Percentiles rank a stretch among this genome's conserved stretches.
Evolutionary conservation across 2,797 vertebrate genomes (phyloP).

Genomic region (Anabas testudineus): DNA sequence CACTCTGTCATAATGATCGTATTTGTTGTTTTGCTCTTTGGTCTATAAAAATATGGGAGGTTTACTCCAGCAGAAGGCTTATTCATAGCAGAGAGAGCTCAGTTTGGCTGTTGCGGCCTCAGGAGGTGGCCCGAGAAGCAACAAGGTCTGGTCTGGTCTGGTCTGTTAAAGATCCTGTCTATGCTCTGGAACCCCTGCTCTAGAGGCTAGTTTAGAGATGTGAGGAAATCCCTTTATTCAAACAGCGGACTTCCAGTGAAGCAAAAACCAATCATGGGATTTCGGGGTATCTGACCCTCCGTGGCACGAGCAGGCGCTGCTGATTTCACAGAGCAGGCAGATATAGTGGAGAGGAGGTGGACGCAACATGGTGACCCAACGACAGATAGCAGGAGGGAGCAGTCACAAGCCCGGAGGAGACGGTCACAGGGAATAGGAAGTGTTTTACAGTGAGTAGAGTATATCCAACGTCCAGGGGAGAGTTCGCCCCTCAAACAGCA

Average conservation of each 20-base stretch:
- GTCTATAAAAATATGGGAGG: slow-evolving; percentile 96
- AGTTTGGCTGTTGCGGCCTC: slow-evolving; percentile 74
- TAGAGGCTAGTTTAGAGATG: slow-evolving; percentile 40
- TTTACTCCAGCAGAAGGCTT: slow-evolving; percentile 93
- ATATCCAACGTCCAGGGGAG: slow-evolving; percentile 78
- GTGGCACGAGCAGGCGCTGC: slow-evolving; percentile 82
- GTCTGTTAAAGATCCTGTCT: slow-evolving; percentile 78
- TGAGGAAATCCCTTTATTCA: slow-evolving; percentile 41
- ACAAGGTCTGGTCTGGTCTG: slow-evolving; percentile 79
- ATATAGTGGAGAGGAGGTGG: slow-evolving; percentile 66
- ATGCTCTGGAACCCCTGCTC: slow-evolving; percentile 66
- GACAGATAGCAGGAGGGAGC: slow-evolving; percentile 85
- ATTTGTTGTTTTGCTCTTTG: slow-evolving; percentile 94
- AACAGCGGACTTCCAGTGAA: slow-evolving; percentile 67
- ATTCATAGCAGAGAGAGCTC: slow-evolving; percentile 84
- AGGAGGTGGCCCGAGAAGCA: slow-evolving; percentile 74
- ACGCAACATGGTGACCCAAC: slow-evolving; percentile 79
- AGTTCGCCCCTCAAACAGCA: slow-evolving; percentile 73
- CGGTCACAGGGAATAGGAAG: slow-evolving; percentile 64
- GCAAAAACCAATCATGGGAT: slow-evolving; percentile 69
- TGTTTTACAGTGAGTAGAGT: slow-evolving; percentile 59
- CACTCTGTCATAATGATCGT: slow-evolving; percentile 53
- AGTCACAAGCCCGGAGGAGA: slow-evolving; percentile 53
- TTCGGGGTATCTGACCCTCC: slow-evolving; percentile 69
- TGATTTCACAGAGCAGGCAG: slow-evolving; percentile 86